Base-by-base conservation (phyloP, 2,797 vertebrate species). In the Platyrinchus mystaceus region DNA sequence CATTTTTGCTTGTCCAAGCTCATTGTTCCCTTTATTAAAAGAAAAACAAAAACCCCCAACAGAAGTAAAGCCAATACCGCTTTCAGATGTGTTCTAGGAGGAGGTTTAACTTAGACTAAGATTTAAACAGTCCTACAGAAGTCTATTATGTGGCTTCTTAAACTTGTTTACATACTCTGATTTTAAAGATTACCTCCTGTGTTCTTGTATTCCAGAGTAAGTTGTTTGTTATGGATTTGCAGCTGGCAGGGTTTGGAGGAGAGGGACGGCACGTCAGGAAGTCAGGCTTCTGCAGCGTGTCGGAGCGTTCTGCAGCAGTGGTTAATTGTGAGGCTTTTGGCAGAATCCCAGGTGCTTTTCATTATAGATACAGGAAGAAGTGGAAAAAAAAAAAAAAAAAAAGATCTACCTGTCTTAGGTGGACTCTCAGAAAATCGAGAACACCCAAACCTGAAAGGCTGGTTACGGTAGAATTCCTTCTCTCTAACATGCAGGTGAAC, bases 361-460 rank as follows among this genome's bases (percentile, higher is more conserved):
- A 87, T 96, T 79, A 73, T 12, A 93, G 94, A 69, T 93, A 86
- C 66, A 94, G 94, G 96, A 96, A 95, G 94, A 92, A 83, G 58
- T 83, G n/a, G 7, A 15, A 14, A 23, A 47, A 47, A 70, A 49
- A 83, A 46, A 69, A 85, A 76, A 47, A 58, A 77, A 66, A 64
- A n/a, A 68, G 23, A 75, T 84, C 67, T 91, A 6, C 75, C 64
- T 82, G 80, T 93, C 79, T 92, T 95, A 91, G 86, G 83, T 95
- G 87, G 91, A 95, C 94, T 88, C 85, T 27, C 56, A 88, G 83
- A 91, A 88, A 91, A 84, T 24, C 2, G 28, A 95, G 94, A 94
- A 95, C 90, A 95, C 92, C 89, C 89, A 96, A 95, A 96, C 95
- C 93, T 94, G 96, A 95, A 95, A 83, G 88, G 94, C 94, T 95